Evolutionary conservation across 2,797 vertebrate genomes (phyloP).

Genomic region (Dermochelys coriacea): DNA sequence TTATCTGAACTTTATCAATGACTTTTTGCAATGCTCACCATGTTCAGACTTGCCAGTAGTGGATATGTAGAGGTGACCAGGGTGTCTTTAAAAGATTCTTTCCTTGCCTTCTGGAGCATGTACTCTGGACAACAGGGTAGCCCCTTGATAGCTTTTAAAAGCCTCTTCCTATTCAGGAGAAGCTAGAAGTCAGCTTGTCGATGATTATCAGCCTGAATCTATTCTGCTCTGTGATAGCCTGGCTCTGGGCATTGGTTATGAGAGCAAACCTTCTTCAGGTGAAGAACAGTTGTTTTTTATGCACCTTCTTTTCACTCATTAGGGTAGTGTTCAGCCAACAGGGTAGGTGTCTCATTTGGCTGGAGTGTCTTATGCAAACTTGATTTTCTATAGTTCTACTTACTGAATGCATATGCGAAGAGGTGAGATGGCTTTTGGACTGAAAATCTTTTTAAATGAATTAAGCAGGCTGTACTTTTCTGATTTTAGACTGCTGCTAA

Average conservation of each 20-base stretch:
- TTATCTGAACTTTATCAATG: not conserved
- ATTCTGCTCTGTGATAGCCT: not conserved
- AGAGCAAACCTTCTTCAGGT: not conserved
- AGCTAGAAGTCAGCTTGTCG: not conserved
- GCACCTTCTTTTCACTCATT: not conserved
- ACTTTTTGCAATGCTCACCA: not conserved
- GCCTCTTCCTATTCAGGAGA: not conserved
- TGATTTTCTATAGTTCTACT: not conserved
- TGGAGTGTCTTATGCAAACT: not conserved
- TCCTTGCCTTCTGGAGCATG: not conserved
- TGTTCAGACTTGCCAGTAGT: not conserved
- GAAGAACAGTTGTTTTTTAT: not conserved
- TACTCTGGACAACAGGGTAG: not conserved
- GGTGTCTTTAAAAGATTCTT: not conserved
- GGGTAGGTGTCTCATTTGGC: not conserved
- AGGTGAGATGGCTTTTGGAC: not conserved
- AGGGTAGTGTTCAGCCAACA: not conserved
- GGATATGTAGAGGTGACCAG: not conserved
- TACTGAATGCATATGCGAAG: not conserved
- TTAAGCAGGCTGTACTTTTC: no score
- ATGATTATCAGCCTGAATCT: not conserved
- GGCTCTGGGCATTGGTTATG: not conserved
- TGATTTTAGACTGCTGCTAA: no score
- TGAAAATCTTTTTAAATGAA: not conserved
- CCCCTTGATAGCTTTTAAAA: not conserved